Evolutionary conservation across 2,888 invertebrate genomes (phyloP), one percentile per base, ranked within the genome.

Genomic region (Drosophila affinis): DNA sequence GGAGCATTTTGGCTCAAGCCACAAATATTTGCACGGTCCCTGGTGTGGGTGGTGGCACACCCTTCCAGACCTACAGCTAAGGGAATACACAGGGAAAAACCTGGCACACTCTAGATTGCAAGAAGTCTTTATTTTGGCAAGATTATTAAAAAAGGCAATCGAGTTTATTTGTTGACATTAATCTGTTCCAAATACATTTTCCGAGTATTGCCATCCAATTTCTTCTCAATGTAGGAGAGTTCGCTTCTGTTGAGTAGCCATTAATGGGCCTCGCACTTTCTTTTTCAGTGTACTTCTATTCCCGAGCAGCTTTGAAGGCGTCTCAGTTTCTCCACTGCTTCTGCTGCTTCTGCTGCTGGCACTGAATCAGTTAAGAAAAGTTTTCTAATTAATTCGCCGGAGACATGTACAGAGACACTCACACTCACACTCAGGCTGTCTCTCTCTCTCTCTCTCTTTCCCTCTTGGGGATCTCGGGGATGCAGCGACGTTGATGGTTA

Each of bases 301-400:
- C 29, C 53, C 45, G 61, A 68, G 71, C 64, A 62, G 61, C 75
- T 78, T 78, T 77, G 64, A 76, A 74, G 72, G 69, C 76, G 58
- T 59, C 70, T 70, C 71, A 62, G 67, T 59, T 62, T 67, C 70
- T 57, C 69, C 56, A 56, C 77, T 62, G 58, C 53, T 58, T 45
- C 67, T 62, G 10, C 10, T 39, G 14, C 39, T 39, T 39, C 79
- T 78, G 74, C 74, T 83, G 49, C 76, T 82, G 83, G 78, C 83
- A 87, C 76, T 82, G 86, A 88, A 86, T 87, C 87, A 88, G 87
- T 84, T 87, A 88, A 75, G 78, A 82, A 88, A 88, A 88, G 82
- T 88, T 88, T 88, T 88, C 88, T 88, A 88, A 88, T 88, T 88
- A 88, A 88, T 88, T 88, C 87, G 79, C 88, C 75, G 75, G 78